Evolutionary conservation across 2,888 invertebrate genomes (phyloP), one percentile per base, ranked within the genome.

Genomic region (Phasia obesa): DNA sequence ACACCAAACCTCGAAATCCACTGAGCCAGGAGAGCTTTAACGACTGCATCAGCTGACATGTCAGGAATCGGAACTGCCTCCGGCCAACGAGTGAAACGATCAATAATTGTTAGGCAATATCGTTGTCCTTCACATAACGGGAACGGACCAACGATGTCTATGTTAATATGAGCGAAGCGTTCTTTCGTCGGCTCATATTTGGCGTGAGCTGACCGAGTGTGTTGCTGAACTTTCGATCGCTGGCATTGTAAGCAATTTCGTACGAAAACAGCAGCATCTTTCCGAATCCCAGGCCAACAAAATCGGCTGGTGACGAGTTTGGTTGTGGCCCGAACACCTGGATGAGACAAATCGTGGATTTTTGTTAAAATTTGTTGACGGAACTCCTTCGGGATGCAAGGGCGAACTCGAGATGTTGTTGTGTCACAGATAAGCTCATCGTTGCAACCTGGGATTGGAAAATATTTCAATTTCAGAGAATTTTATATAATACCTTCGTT

Each of bases 201-300:
- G 2, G 13, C 25, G 23, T 23, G 51, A 21, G 23, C 13, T 51
- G 51, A 23, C 13, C 25, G 51, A 25, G 51, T 23, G 15, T 51
- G 51, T 23, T 25, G 51, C 23, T 23, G 23, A 51, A 51, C 23
- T 23, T 51, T 51, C 51, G 51, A 23, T 9, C 51, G 21, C n/a
- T 51, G 51, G 25, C 23, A 51, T 21, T 51, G 51, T 6, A 51
- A n/a, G 51, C 51, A 51, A n/a, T 51, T 51, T 21, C 51, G 51
- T n/a, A 51, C 51, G n/a, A 51, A 51, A 21, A 15, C 23, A 11
- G 23, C 13, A 23, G 23, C 15, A 25, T 51, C 51, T 23, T 51
- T 51, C 15, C 51, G 51, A 15, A 51, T 51, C 31, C 31, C 31
- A 31, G 31, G 31, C 31, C 31, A 31, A 31, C n/a, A 31, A 31